These are phyloP conservation scores for Ancistrus triradiatus DNA, from an alignment of 2,113 vertebrate species.

Conservation along the genomic window DNA sequence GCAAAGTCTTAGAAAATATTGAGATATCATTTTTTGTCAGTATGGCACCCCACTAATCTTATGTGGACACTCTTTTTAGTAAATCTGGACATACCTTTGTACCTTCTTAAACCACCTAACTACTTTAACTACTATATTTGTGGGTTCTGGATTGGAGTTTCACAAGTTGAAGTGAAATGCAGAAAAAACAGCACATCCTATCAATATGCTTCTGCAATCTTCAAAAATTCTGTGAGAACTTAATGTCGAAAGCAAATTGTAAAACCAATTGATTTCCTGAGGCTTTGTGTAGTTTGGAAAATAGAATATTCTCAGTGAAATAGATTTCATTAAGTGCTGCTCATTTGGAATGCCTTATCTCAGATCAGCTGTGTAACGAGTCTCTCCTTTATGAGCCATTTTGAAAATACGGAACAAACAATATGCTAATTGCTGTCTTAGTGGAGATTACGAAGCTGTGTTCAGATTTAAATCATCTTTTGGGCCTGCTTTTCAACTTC, in stretches of 20 bases:
- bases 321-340: constrained; percentile 51
- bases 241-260: constrained; percentile 19
- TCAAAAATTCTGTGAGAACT: constrained; percentile 3
- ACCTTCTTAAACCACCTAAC: no score
- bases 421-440: constrained; percentile 65
- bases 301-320: constrained; percentile 58
- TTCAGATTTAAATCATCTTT: no score
- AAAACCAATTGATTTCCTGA: constrained; percentile 53
- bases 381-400: constrained; percentile 52
- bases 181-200: no score
- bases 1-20: no score
- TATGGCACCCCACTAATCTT: no score
- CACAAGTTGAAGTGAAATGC: no score
- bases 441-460: constrained; percentile 42
- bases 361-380: constrained; percentile 48
- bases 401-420: constrained; percentile 47
- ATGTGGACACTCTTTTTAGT: no score
- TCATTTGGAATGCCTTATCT: constrained; percentile 53
- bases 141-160: no score
- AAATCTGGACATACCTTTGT: no score
- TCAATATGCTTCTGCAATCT: background rate
- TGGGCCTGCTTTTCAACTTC: no score
- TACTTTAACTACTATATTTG: no score
- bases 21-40: no score
- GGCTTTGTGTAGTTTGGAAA: constrained; percentile 58